These are phyloP conservation scores for Panzeria rudis DNA, from an alignment of 2,888 invertebrate species.

Conservation along the genomic window DNA sequence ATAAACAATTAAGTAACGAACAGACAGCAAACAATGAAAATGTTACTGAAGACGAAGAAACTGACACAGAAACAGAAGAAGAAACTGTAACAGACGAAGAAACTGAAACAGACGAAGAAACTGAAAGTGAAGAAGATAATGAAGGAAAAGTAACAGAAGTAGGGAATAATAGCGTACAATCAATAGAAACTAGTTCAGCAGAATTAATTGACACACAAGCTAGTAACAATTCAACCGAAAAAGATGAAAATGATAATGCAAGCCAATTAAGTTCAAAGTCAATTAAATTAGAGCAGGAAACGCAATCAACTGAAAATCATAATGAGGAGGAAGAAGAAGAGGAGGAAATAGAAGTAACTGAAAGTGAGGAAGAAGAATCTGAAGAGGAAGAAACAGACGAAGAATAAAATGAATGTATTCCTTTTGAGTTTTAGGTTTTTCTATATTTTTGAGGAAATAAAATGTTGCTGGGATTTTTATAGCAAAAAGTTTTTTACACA, in stretches of 20 bases:
- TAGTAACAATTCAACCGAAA: background rate
- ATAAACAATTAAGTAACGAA: slow-evolving; percentile 5
- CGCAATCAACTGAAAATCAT: slow-evolving; percentile 27
- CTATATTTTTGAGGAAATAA: background rate
- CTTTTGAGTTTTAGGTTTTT: background rate
- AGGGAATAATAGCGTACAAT: background rate
- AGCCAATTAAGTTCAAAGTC: background rate
- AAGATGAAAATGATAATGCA: slow-evolving; percentile 23
- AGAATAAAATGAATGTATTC: slow-evolving; percentile 12
- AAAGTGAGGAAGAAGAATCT: slow-evolving; percentile 61
- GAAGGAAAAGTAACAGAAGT: slow-evolving; percentile 31
- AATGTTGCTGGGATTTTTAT: background rate
- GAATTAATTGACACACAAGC: slow-evolving; percentile 1
- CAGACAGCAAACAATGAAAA: slow-evolving; percentile 32
- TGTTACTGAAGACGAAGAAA: slow-evolving; percentile 34
- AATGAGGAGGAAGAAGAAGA: slow-evolving; percentile 24
- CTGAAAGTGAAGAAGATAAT: slow-evolving; percentile 47
- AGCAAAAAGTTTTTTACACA: background rate
- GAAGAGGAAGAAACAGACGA: slow-evolving; percentile 66
- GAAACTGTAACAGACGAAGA: slow-evolving; percentile 41
- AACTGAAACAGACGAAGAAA: slow-evolving; percentile 65
- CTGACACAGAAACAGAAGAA: slow-evolving; percentile 13
- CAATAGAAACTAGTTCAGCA: slow-evolving; percentile 32
- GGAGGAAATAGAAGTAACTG: slow-evolving; percentile 41
- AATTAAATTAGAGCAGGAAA: slow-evolving; percentile 5